phyloP scores from a whole-genome alignment of 2,113 vertebrate species.

The Nanorana parkeri region DNA sequence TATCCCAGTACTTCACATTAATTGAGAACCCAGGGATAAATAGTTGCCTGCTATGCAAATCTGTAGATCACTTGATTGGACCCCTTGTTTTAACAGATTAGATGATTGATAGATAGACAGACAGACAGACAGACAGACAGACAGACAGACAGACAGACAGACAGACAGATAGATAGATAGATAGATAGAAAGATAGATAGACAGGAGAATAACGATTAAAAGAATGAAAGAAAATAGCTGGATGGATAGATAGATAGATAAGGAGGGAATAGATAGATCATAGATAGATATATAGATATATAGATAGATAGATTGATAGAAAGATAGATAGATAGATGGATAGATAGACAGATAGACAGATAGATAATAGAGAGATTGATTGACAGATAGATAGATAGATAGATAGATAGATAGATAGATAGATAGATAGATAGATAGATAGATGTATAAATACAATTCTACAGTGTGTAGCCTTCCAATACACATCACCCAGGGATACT shows the following conservation, averaged over 20 bases:
- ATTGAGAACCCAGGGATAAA: constrained; percentile 41
- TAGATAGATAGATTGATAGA: background rate
- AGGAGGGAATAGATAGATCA: constrained; percentile 1
- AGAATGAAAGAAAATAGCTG: too few relatives aligned
- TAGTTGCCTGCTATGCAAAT: background rate
- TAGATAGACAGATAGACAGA: constrained; percentile 13
- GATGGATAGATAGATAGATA: constrained; percentile 23
- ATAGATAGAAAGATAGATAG: background rate
- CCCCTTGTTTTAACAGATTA: background rate
- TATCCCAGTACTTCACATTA: constrained; percentile 53
- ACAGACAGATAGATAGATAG: constrained; percentile 6
- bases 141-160: constrained; percentile 12
- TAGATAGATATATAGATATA: background rate
- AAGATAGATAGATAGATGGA: background rate
- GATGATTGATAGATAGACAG: constrained; percentile 14
- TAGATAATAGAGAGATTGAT: constrained; percentile 25
- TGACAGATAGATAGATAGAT: constrained; percentile 24
- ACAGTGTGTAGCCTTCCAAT: too few relatives aligned
- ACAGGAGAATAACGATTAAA: background rate
- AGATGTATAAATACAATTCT: background rate
- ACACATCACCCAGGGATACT: too few relatives aligned
- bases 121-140: constrained; percentile 30
- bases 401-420: background rate
- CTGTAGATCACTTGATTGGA: constrained; percentile 11
- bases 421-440: constrained; percentile 6